Evolutionary conservation across 1,140 invertebrate genomes (phyloP).

Genomic region (Drosophila parabipectinata): DNA sequence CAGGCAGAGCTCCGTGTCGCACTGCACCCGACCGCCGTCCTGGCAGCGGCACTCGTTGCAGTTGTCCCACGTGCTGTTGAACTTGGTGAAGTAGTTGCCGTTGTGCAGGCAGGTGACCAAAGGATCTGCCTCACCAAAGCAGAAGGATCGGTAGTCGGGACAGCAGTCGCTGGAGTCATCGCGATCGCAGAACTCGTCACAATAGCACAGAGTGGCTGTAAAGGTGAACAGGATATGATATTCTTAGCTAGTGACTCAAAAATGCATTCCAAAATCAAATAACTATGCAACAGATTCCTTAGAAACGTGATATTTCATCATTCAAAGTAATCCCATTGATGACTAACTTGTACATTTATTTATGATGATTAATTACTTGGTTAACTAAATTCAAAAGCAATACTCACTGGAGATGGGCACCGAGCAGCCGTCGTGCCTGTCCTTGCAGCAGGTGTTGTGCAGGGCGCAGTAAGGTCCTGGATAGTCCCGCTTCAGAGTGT

Average conservation of each 20-base stretch:
- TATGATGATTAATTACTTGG: not conserved
- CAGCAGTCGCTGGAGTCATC: conserved; percentile 90
- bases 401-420: conserved; percentile 87
- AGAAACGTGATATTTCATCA: not conserved
- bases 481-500: conserved; percentile 66
- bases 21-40: conserved; percentile 86
- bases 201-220: conserved; percentile 93
- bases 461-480: conserved; percentile 78
- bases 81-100: conserved; percentile 71
- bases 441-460: conserved; percentile 87
- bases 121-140: conserved; percentile 85
- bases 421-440: conserved; percentile 90
- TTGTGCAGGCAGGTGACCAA: conserved; percentile 68
- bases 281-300: not conserved
- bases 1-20: conserved; percentile 90
- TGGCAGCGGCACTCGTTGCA: conserved; percentile 92
- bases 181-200: conserved; percentile 95
- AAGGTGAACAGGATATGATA: not conserved
- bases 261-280: too few species aligned
- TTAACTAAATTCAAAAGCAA: not conserved
- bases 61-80: conserved; percentile 85
- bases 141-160: conserved; percentile 92
- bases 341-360: not conserved
- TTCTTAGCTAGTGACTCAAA: too few species aligned
- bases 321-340: not conserved